Percentiles rank a stretch among this genome's conserved stretches.
phyloP scores from a whole-genome alignment of 2,888 invertebrate genomes.

The Anodontia alba region DNA sequence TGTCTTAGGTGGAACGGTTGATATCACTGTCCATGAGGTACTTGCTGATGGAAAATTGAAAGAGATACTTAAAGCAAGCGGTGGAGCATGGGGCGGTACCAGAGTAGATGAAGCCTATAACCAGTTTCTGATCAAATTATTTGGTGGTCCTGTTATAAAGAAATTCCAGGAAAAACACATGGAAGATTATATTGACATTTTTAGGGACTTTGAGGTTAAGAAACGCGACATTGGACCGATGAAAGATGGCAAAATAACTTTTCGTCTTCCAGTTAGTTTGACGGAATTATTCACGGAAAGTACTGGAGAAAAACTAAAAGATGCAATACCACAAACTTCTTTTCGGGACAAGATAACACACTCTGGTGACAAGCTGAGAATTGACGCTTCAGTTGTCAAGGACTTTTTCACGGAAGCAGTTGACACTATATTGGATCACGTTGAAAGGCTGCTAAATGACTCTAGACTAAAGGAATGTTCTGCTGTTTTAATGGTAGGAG shows the following conservation, averaged over 20 bases:
- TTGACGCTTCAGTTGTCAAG: slow-evolving; percentile 23
- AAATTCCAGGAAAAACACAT: slow-evolving; percentile 27
- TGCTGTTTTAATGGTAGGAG: slow-evolving; percentile 44
- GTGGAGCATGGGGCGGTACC: slow-evolving; percentile 54
- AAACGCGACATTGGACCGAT: slow-evolving; percentile 22
- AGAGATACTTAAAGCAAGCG: slow-evolving; percentile 45
- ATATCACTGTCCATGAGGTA: slow-evolving; percentile 48
- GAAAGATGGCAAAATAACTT: neutral
- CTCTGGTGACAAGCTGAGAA: slow-evolving; percentile 32
- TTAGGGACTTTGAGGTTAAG: slow-evolving; percentile 41
- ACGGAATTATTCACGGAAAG: slow-evolving; percentile 21
- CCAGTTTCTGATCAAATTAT: slow-evolving; percentile 31
- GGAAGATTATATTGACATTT: slow-evolving; percentile 40
- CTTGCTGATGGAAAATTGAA: slow-evolving; percentile 29
- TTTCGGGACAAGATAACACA: neutral
- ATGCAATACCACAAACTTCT: neutral
- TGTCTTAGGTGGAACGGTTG: slow-evolving; percentile 35
- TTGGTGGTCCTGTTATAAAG: slow-evolving; percentile 8
- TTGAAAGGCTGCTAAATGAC: slow-evolving; percentile 23
- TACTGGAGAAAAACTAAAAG: slow-evolving; percentile 23
- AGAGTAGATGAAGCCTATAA: slow-evolving; percentile 28
- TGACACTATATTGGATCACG: slow-evolving; percentile 28
- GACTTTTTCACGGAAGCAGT: slow-evolving; percentile 30
- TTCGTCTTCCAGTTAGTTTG: slow-evolving; percentile 22
- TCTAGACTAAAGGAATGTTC: slow-evolving; percentile 17